Base-by-base conservation (phyloP, 2,888 invertebrate genomes). In the Periphyllus acericola region DNA sequence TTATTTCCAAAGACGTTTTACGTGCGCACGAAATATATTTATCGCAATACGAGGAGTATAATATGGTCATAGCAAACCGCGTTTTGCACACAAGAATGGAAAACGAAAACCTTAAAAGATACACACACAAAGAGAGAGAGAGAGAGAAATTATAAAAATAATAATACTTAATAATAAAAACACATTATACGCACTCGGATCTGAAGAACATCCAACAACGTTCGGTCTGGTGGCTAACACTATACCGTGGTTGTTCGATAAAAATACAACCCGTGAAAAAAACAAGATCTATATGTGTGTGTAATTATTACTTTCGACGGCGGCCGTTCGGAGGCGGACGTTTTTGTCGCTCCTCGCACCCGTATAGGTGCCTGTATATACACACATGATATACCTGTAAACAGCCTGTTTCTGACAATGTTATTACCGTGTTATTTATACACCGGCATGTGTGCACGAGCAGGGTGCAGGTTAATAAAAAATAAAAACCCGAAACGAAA, bases 371-470 rank as follows among this genome's bases (percentile, higher is more conserved):
- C 66, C n/a, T n/a, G 3, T 21, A 60, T 78, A 36, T 36, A n/a
- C n/a, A 60, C 17, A 34, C 14, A 14, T 32, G 52, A 34, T 60
- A 34, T 79, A 34, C 8, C 11, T 71, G 52, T 46, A 25, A 6
- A 32, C 34, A 9, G 68, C 11, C 25, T n/a, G 29, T 80, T 80
- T 87, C 86, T 55, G 80, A 87, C 80, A 74, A 55, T 52, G 36
- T 87, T 80, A 80, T 87, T 87, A 80, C 79, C 80, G 60, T 21
- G 86, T 86, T 55, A 72, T 86, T 72, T 52, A 71, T 68, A 52
- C 34, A 55, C 36, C 80, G 8, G 17, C 66, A 34, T 21, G 34
- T 32, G 40, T 29, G 40, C n/a, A 34, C 17, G 34, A 1, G 19
- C 8, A 60, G 55, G 36, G 72, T 46, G 52, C 29, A 29, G 46